Base-by-base conservation (phyloP, 37 sponge, comb jelly and placozoan species). In the Geodia barretti region DNA sequence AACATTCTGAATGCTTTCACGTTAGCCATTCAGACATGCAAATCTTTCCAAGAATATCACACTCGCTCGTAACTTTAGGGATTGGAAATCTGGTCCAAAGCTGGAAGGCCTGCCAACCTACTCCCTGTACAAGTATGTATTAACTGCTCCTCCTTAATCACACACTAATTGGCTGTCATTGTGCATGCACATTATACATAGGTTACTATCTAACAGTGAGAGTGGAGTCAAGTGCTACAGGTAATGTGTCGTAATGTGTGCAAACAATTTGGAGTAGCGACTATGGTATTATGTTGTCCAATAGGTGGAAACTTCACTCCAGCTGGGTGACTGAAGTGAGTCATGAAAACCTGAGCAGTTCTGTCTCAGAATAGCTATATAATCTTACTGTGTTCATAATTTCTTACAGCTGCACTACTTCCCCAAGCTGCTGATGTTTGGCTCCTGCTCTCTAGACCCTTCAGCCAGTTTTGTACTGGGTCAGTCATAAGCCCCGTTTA, bases 1-100 rank as follows among this genome's bases (percentile, higher is more conserved):
- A 87, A 96, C 69, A 88, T 93, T 24, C 78, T 73, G 17, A 87
- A 89, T 38, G 87, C 89, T 20, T 97, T 93, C 75, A 93, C 86
- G 92, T 92, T 72, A 74, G 84, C n/a, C n/a, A 73, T 1, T 72
- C 36, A 78, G 58, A 31, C 36, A 37, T 21, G 32, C 3, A 40
- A 1, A n/a, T 25, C 17, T 70, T 17, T 37, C 9, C n/a, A 26
- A 33, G 64, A 1, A n/a, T 72, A 60, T 62, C 1, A 31, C 62
- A 21, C 5, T 7, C 5, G 5, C 5, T 64, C 20, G n/a, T 7
- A 4, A 35, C n/a, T 82, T 21, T 70, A 92, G 93, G 37, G 43
- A 84, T 26, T 88, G 89, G 93, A 92, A 92, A 38, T 54, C 39
- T 24, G 93, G 89, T 0, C 68, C 86, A 4, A 84, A 85, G 70